A percentile compares a stretch with the other conserved stretches of the same genome.
Evolutionary conservation across 2,113 vertebrate genomes (phyloP).

Genomic region (Coptodon rendalli): DNA sequence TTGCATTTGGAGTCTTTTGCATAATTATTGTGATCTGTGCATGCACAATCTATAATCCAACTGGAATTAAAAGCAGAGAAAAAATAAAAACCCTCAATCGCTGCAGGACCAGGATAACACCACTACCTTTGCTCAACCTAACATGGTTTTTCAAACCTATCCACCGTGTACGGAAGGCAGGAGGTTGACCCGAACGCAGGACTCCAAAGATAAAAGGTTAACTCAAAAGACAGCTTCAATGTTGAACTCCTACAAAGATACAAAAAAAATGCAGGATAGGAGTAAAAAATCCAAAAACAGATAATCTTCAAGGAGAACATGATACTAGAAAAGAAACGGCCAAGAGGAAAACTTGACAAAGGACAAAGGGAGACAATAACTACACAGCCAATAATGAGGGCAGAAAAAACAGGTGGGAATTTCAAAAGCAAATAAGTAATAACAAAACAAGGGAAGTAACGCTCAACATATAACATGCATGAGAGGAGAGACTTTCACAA

Average conservation of each 20-base stretch:
- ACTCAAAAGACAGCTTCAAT: background rate
- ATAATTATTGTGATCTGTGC: background rate
- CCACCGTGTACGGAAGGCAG: rapidly evolving
- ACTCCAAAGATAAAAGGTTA: background rate
- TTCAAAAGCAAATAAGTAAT: background rate
- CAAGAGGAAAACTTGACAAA: background rate
- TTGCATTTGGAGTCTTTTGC: background rate
- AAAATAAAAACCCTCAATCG: background rate
- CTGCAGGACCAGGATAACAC: background rate
- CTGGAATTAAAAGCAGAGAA: background rate
- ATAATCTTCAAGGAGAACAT: background rate
- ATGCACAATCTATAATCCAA: background rate
- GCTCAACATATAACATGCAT: background rate
- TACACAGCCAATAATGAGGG: background rate
- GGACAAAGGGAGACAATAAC: background rate
- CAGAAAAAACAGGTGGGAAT: background rate
- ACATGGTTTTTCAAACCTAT: background rate
- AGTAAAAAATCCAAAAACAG: background rate
- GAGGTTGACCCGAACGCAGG: background rate
- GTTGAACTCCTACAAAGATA: background rate
- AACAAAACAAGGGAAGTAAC: background rate
- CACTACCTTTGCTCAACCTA: background rate
- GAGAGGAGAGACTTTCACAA: background rate
- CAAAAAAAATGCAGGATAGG: background rate
- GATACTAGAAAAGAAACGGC: background rate